Evolutionary conservation across 2,797 vertebrate genomes (phyloP), one percentile per base, ranked within the genome.

Genomic region (Periophthalmus magnuspinnatus): DNA sequence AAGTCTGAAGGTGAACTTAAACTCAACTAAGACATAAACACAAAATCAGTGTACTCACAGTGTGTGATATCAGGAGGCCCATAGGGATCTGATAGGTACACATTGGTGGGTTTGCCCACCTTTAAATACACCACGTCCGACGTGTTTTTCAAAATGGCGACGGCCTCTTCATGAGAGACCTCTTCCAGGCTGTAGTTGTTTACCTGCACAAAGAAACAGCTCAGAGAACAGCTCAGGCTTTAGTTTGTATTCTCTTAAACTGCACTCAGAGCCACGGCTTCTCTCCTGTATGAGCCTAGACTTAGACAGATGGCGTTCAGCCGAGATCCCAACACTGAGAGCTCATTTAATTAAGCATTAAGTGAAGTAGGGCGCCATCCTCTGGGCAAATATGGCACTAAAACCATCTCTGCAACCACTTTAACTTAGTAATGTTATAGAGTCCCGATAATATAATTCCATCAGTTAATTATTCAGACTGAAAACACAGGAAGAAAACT

Each of bases 111-210:
- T 77, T 98, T 99, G 55, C 96, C 97, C 87, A 97, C 96, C 92
- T 98, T 99, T 74, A 99, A 90, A 86, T 96, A 97, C 50, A 98
- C 97, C 69, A 98, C 95, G 74, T 99, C 96, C 1, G 95, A 95
- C 0, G 97, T 99, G 86, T 97, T 98, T 94, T 99, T 99, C 93
- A 99, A 75, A 88, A 99, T 96, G 9, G 95, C 95, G 89, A 99
- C 97, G 1, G 97, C 97, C 82, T 99, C 97, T 90, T 98, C 97
- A 32, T 99, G 97, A 52, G 96, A 97, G 67, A 98, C 96, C 86
- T 98, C 97, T 93, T 98, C 97, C 93, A 99, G 93, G 84, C 95
- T 95, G 93, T 97, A 98, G 89, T 97, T 97, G 91, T 98, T 98
- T 77, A 99, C 96, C 97, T 99, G 82, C 67, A 68, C 22, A 16